Evolutionary conservation across 2,797 vertebrate genomes (phyloP), one percentile per base, ranked within the genome.

Genomic region (Borostomias antarcticus): DNA sequence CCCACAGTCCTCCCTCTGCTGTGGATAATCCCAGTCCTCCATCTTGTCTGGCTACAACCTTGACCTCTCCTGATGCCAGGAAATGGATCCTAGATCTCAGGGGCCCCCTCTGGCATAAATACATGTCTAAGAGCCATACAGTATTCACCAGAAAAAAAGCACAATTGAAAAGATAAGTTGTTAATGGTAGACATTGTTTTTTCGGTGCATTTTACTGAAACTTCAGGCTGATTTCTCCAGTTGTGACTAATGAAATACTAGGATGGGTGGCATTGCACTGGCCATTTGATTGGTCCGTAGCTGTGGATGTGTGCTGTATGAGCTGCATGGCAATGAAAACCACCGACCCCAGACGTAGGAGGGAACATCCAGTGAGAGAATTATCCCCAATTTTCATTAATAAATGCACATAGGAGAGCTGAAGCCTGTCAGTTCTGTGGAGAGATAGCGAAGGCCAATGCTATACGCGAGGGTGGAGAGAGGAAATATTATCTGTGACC

Each of bases 291-390:
- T n/a, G n/a, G n/a, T n/a, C 56, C 51, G 58, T 59, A 70, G 80
- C 33, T 47, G 67, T 68, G 80, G 77, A 73, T 72, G 50, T 54
- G 7, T 62, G 76, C 82, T 74, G 66, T 73, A 68, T 65, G 28
- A 68, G 58, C 56, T 73, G 69, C 32, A 62, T 60, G 11, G 67
- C 40, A 70, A 73, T 71, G 74, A 76, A 68, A n/a, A 13, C 40
- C 15, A 7, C 4, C 15, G 13, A 3, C 40, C 40, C 40, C 15
- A 40, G 2, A 40, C 37, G n/a, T n/a, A n/a, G n/a, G n/a, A n/a
- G n/a, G n/a, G n/a, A n/a, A 40, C 40, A 17, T 17, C 2, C 40
- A 45, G 13, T 4, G 5, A 35, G 4, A 51, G 29, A 72, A 67
- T 50, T 59, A 53, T 51, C 65, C 52, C 45, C 26, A 54, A 28